Conservation (phyloP, 1,140 invertebrate species). For the Mamestra configurata region DNA sequence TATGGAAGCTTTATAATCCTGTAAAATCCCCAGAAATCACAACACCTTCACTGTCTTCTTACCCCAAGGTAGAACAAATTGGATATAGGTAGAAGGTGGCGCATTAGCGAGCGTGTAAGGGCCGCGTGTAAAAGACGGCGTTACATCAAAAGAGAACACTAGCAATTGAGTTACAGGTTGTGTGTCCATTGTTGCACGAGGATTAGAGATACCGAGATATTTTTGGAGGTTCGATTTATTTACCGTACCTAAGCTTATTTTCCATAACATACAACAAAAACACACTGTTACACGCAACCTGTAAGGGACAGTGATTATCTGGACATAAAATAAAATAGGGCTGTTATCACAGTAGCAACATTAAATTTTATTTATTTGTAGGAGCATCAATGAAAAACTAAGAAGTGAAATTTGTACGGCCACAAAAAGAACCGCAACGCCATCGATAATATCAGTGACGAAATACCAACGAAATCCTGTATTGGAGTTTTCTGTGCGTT, state of each 20-base stretch:
- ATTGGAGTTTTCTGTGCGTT: no score
- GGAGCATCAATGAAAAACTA: no score
- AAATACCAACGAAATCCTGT: no score
- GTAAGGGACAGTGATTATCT: no score
- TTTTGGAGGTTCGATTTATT: neutral
- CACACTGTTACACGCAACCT: no score
- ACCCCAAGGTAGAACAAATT: slow-evolving; percentile 45
- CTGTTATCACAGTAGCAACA: no score
- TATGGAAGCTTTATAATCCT: neutral
- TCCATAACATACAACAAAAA: no score
- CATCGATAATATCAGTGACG: no score
- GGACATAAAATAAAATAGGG: no score
- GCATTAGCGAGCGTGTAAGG: slow-evolving; percentile 42
- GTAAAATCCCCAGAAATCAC: slow-evolving; percentile 12
- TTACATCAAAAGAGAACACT: slow-evolving; percentile 65
- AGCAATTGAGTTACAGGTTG: slow-evolving; percentile 64
- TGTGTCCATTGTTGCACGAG: slow-evolving; percentile 54
- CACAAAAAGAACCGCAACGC: no score
- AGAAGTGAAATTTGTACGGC: no score
- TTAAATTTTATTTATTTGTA: no score
- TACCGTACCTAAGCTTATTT: neutral
- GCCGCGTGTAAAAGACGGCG: slow-evolving; percentile 57
- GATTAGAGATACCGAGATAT: neutral
- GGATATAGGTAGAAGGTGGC: slow-evolving; percentile 47
- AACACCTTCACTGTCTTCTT: neutral